phyloP scores from a whole-genome alignment of 2,113 vertebrate species.

The Hemichromis elongatus region DNA sequence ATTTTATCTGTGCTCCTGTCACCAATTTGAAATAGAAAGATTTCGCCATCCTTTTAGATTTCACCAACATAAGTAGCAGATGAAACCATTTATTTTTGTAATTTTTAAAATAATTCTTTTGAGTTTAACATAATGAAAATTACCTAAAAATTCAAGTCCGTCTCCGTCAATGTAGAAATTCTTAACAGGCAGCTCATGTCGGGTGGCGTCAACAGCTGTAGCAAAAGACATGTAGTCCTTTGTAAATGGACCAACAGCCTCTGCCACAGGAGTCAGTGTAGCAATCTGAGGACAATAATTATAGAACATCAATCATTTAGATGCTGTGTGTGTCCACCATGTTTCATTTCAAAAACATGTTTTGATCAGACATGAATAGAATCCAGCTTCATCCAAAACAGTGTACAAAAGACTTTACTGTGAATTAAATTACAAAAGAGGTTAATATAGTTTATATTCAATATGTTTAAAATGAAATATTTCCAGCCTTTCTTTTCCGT shows the following conservation, averaged over 20 bases:
- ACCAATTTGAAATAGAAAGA: not conserved
- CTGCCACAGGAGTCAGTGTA: slow-evolving; percentile 66
- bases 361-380: not conserved
- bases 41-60: not conserved
- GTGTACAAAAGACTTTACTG: fast-evolving
- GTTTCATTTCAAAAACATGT: not conserved
- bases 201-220: slow-evolving; percentile 75
- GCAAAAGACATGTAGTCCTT: slow-evolving; percentile 80
- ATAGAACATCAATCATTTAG: not conserved
- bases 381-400: fast-evolving
- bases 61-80: not conserved
- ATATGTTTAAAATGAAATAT: not conserved
- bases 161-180: slow-evolving; percentile 77
- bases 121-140: not conserved
- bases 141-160: slow-evolving; percentile 76
- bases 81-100: not conserved
- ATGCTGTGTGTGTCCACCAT: not conserved
- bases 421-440: fast-evolving
- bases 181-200: slow-evolving; percentile 80
- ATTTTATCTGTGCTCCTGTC: not conserved
- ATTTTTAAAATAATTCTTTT: fast-evolving
- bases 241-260: slow-evolving; percentile 65
- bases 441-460: not conserved
- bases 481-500: not conserved
- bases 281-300: slow-evolving; percentile 66